These are phyloP conservation scores for Matsumyia berberina DNA, from an alignment of 2,888 invertebrate species.

Conservation along the genomic window DNA sequence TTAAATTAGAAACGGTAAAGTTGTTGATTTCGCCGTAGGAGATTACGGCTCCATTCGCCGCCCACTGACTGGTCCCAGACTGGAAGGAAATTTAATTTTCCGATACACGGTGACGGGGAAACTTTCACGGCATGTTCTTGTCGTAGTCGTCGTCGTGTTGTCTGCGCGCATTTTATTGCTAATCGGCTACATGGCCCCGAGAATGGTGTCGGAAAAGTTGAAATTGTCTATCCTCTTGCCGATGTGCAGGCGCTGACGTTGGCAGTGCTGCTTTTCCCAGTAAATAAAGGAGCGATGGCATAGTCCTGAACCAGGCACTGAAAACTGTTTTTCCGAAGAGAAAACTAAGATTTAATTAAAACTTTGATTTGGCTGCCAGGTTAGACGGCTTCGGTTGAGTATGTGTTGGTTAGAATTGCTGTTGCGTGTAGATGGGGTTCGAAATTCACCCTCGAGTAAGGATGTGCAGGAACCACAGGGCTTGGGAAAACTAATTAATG, in stretches of 20 bases:
- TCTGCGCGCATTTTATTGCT: neutral
- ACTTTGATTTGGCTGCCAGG: constrained; percentile 38
- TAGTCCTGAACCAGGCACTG: constrained; percentile 8
- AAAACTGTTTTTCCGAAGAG: constrained; percentile 36
- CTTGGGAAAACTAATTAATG: neutral
- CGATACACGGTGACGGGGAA: neutral
- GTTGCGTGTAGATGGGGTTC: neutral
- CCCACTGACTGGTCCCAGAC: constrained; percentile 4
- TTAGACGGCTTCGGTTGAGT: neutral
- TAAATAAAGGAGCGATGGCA: neutral
- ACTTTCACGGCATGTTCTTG: neutral
- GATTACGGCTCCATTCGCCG: neutral
- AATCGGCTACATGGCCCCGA: constrained; percentile 2
- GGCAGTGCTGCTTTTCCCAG: neutral
- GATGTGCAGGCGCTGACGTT: neutral
- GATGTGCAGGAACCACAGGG: neutral
- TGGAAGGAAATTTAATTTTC: constrained; percentile 35
- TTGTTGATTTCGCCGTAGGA: constrained; percentile 8
- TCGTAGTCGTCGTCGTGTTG: constrained; percentile 2
- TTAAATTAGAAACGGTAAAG: constrained; percentile 20
- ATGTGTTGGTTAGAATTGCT: neutral
- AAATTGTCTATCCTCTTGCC: constrained; percentile 2
- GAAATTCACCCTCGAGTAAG: neutral
- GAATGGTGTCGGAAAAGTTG: constrained; percentile 42
- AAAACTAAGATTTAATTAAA: constrained; percentile 64